Base-by-base conservation (phyloP, 1,140 invertebrate genomes). In the Notospermus geniculatus region DNA sequence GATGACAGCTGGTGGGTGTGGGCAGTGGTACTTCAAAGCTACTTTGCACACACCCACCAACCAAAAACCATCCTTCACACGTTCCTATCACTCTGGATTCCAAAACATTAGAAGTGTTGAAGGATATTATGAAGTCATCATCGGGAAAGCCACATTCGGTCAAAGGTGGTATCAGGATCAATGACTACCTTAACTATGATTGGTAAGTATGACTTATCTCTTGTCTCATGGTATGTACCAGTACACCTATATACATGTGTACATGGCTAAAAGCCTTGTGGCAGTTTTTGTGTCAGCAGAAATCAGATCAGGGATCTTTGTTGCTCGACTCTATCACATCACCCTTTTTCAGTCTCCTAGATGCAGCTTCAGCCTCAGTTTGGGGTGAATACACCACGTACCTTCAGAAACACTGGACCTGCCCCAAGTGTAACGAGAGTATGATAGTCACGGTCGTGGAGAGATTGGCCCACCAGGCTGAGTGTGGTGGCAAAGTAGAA, bases 151-250 rank as follows among this genome's bases (percentile, higher is more conserved):
- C 32, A 73, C 80, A 68, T 75, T 83, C 25, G 85, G 91, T 80
- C 63, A 93, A 95, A 82, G 94, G 93, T 22, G 94, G 95, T 0
- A 77, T 92, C 32, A 86, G 87, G 68, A 82, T 97, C 2, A 90
- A 88, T 4, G 87, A 90, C 60, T 91, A 89, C 82, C 84, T 97
- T 17, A 89, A 90, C 55, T 95, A 90, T 79, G 89, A 90, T 75
- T 93, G 93, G 90, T 91, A 84, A 83, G 79, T n/a, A n/a, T n/a
- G n/a, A n/a, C n/a, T n/a, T n/a, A n/a, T n/a, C n/a, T n/a, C n/a
- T n/a, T n/a, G n/a, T n/a, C n/a, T n/a, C n/a, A n/a, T n/a, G n/a
- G n/a, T n/a, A n/a, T n/a, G n/a, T n/a, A n/a, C n/a, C n/a, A n/a
- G n/a, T n/a, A n/a, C n/a, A n/a, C n/a, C n/a, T n/a, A n/a, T n/a